Evolutionary conservation across 2,113 vertebrate genomes (phyloP).

Genomic region (Gila orcuttii): DNA sequence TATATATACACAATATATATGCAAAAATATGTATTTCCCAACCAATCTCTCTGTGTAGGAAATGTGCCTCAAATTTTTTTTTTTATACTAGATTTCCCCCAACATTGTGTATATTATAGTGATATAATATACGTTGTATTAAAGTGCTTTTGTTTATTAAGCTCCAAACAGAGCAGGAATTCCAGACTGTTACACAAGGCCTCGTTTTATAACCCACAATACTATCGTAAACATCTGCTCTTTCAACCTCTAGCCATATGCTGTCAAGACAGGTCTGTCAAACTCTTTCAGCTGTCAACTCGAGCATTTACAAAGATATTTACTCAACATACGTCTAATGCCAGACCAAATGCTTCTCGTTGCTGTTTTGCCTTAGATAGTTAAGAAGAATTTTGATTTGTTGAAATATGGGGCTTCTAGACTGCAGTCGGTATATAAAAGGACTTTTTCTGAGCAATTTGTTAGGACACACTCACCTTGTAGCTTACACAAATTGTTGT

Average conservation of each 20-base stretch:
- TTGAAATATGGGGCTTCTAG: slow-evolving; percentile 11
- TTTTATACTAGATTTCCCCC: slow-evolving; percentile 36
- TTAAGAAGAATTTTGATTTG: not conserved
- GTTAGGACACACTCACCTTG: not conserved
- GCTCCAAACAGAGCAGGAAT: slow-evolving; percentile 28
- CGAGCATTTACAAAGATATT: slow-evolving; percentile 19
- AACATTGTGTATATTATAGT: not conserved
- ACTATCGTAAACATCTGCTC: slow-evolving; percentile 25
- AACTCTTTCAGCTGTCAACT: slow-evolving; percentile 29
- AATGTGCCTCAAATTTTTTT: slow-evolving; percentile 44
- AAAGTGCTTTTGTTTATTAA: slow-evolving; percentile 20
- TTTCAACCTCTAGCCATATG: slow-evolving; percentile 19
- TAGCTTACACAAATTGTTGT: slow-evolving; percentile 3
- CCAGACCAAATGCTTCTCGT: slow-evolving; percentile 26
- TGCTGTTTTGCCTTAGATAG: slow-evolving; percentile 23
- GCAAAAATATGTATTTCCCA: slow-evolving; percentile 8
- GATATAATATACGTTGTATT: not conserved
- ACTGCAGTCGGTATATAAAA: not conserved
- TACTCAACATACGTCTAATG: not conserved
- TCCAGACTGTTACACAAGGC: slow-evolving; percentile 37
- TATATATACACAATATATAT: not conserved
- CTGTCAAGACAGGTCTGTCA: slow-evolving; percentile 30
- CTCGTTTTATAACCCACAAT: slow-evolving; percentile 23
- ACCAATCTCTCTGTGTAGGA: slow-evolving; percentile 6
- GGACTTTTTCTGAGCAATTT: not conserved